Conservation (phyloP, 1,140 invertebrate genomes). For the Phortica variegata region DNA sequence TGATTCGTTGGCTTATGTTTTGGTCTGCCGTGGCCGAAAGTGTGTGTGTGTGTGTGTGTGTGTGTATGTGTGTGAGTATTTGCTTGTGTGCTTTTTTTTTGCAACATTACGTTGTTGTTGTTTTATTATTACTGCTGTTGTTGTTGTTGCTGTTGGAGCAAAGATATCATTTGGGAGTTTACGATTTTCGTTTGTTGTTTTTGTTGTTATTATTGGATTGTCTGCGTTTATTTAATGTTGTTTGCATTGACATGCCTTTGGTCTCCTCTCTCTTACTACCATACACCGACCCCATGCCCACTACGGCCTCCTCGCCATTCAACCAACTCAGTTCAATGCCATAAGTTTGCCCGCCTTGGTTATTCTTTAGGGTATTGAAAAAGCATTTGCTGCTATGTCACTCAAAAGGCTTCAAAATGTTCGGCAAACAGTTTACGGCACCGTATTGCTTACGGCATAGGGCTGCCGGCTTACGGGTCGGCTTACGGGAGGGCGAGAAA, state of each 20-base stretch:
- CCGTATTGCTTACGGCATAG: no score
- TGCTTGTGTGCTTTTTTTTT: conserved; percentile 11
- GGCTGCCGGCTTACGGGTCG: no score
- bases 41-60: neutral
- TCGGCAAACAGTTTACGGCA: no score
- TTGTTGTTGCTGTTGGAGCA: no score
- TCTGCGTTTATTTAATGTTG: conserved; percentile 3
- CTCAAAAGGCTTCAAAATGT: conserved; percentile 27
- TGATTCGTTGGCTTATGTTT: conserved; percentile 43
- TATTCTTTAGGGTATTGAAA: conserved; percentile 43
- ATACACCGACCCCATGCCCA: neutral
- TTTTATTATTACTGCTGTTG: no score
- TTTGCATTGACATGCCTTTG: conserved; percentile 20
- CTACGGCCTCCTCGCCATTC: neutral
- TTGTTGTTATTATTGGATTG: no score
- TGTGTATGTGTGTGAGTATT: conserved; percentile 8
- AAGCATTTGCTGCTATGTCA: conserved; percentile 48
- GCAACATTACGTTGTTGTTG: no score
- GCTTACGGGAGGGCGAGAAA: no score
- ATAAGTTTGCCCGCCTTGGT: conserved; percentile 32
- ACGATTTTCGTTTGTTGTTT: conserved; percentile 12
- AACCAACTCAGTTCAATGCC: conserved; percentile 21
- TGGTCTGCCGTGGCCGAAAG: no score
- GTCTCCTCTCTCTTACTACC: no score
- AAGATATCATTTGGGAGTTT: conserved; percentile 6